phyloP scores from a whole-genome alignment of 2,113 vertebrate species.

The Centropus unirufus region DNA sequence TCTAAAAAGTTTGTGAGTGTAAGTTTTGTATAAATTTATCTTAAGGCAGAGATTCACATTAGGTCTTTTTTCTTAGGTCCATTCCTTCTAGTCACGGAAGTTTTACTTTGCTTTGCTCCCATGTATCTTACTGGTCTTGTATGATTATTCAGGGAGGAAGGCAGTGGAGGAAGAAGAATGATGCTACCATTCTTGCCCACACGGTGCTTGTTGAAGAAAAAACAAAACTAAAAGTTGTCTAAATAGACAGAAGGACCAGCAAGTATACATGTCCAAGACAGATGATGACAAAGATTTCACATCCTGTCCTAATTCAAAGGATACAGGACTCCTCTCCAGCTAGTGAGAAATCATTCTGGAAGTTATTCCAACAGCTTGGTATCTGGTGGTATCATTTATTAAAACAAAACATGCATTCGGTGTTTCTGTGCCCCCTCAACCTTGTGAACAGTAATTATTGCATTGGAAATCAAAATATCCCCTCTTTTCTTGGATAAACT shows the following conservation, averaged over 20 bases:
- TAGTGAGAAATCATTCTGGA: background rate
- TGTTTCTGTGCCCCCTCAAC: background rate
- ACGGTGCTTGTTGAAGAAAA: background rate
- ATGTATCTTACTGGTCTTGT: background rate
- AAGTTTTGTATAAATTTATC: slow-evolving; percentile 38
- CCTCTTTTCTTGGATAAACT: background rate
- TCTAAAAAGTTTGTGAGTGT: slow-evolving; percentile 24
- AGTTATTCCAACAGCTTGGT: background rate
- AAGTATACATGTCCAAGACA: background rate
- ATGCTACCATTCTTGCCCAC: background rate
- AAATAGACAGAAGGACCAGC: background rate
- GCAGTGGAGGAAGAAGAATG: background rate
- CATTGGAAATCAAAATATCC: background rate
- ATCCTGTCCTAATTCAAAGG: background rate
- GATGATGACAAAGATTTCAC: background rate
- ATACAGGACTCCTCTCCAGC: background rate
- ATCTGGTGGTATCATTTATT: background rate
- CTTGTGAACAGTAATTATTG: background rate
- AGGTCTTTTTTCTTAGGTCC: slow-evolving; percentile 15
- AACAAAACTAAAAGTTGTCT: background rate
- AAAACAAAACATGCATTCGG: background rate
- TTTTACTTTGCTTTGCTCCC: background rate
- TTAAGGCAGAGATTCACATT: slow-evolving; percentile 30
- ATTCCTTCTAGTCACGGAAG: background rate
- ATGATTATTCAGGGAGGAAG: background rate